Base-by-base conservation (phyloP, 1,140 invertebrate genomes). In the Mizuhopecten yessoensis region DNA sequence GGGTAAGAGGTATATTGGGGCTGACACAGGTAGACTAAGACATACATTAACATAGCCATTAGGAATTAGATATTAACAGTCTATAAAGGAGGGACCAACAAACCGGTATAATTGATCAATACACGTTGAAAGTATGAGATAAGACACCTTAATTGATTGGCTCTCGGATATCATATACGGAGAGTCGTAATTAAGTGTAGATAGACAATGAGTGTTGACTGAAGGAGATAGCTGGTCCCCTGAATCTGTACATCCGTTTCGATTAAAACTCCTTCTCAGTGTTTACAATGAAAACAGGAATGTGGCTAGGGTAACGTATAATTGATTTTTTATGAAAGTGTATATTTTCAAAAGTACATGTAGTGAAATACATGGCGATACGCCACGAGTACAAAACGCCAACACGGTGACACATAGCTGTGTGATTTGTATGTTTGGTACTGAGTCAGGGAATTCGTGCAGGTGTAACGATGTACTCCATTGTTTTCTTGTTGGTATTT, bases 311-410 rank as follows among this genome's bases (percentile, higher is more conserved):
- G 5, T 3, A 29, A 75, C 0, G n/a, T 29, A n/a, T 75, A 75
- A 75, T 75, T 75, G 57, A 75, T 29, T 75, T 75, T 75, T 75
- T 29, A 75, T 29, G 57, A 75, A 29, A 75, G 57, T 75, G 57
- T 75, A 75, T 29, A 75, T 75, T 75, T 29, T 75, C 23, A 29
- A 29, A n/a, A 9, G n/a, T 75, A n/a, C 57, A 29, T 75, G 15
- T n/a, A 17, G n/a, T 9, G 57, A 75, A 29, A 29, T 75, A n/a
- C 17, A 29, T 29, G 23, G 57, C 23, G 57, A 75, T 75, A 57
- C 45, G 23, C 7, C 45, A 2, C 45, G 13, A 17, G 17, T 57
- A 75, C 57, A 75, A 75, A 45, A 17, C 9, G 9, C 0, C 7
- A 29, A 3, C 23, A 2, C 5, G 23, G n/a, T 75, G 57, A 75